These are phyloP conservation scores for Diplolepis rosae DNA, from an alignment of 2,888 invertebrate genomes.

Conservation along the genomic window DNA sequence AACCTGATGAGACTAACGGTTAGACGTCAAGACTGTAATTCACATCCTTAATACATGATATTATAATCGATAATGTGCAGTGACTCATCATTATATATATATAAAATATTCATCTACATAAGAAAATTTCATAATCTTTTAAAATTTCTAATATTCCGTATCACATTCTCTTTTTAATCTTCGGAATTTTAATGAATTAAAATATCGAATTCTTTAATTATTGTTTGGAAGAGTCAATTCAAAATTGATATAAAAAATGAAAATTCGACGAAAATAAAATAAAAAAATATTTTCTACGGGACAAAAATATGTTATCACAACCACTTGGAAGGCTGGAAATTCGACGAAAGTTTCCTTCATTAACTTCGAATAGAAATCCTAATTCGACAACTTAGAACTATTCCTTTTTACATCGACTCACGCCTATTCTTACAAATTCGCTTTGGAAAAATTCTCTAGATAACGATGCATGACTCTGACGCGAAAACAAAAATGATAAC, in stretches of 20 bases:
- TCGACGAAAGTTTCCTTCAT: conserved; percentile 7
- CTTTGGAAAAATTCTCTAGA: conserved; percentile 11
- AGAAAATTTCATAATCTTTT: too few species aligned
- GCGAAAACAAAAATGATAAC: too few species aligned
- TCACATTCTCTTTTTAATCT: too few species aligned
- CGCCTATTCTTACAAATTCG: conserved; percentile 20
- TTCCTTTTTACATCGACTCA: conserved; percentile 28
- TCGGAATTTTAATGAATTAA: too few species aligned
- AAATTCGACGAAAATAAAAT: not conserved
- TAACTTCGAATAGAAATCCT: not conserved
- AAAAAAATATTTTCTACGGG: not conserved
- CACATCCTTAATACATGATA: not conserved
- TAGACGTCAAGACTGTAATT: not conserved
- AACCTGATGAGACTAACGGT: not conserved
- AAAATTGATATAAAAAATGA: not conserved
- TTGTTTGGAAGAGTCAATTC: too few species aligned
- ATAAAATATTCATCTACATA: not conserved
- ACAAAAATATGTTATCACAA: conserved; percentile 12
- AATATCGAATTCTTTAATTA: too few species aligned
- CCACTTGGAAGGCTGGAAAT: conserved; percentile 23
- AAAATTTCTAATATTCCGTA: too few species aligned
- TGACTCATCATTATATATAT: not conserved
- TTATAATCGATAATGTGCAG: not conserved
- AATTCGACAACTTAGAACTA: not conserved
- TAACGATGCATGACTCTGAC: too few species aligned